Evolutionary conservation across 2,797 vertebrate species (phyloP).

Genomic region (Takifugu ocellatus): DNA sequence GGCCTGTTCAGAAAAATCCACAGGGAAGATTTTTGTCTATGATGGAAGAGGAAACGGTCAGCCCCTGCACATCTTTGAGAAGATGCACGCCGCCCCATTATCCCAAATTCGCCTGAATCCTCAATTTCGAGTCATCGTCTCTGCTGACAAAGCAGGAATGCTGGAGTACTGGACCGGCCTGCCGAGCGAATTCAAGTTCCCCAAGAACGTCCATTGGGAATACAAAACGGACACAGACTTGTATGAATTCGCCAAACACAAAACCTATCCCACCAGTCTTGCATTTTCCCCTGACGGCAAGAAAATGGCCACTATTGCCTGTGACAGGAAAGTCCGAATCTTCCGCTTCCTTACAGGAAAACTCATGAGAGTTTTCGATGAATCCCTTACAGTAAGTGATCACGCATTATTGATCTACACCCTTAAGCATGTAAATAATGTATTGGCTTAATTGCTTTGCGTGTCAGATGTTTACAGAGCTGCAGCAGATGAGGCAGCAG

Average conservation of each 20-base stretch:
- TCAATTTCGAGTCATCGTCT: slow-evolving; percentile 86
- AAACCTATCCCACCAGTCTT: slow-evolving; percentile 90
- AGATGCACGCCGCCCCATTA: slow-evolving; percentile 87
- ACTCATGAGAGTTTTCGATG: slow-evolving; percentile 95
- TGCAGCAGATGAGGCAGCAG: slow-evolving; percentile 98
- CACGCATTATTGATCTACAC: neutral
- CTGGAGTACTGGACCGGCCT: slow-evolving; percentile 98
- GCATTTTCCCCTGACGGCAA: slow-evolving; percentile 91
- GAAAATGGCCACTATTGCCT: slow-evolving; percentile 95
- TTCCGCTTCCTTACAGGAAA: slow-evolving; percentile 96
- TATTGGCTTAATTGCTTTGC: neutral
- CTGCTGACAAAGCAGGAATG: slow-evolving; percentile 95
- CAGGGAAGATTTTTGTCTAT: slow-evolving; percentile 94
- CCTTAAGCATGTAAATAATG: too few relatives aligned
- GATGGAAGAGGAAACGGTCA: slow-evolving; percentile 89
- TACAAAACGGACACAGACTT: slow-evolving; percentile 98
- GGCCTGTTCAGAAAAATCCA: slow-evolving; percentile 94
- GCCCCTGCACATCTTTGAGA: slow-evolving; percentile 88
- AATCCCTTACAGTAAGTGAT: slow-evolving; percentile 89
- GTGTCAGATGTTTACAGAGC: slow-evolving; percentile 95
- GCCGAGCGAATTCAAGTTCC: slow-evolving; percentile 89
- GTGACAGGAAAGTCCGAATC: slow-evolving; percentile 95
- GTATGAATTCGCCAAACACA: slow-evolving; percentile 96
- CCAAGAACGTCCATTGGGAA: slow-evolving; percentile 89
- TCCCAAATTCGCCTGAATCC: slow-evolving; percentile 90